Conservation (phyloP, 2,797 vertebrate genomes). For the Heterohyrax brucei region DNA sequence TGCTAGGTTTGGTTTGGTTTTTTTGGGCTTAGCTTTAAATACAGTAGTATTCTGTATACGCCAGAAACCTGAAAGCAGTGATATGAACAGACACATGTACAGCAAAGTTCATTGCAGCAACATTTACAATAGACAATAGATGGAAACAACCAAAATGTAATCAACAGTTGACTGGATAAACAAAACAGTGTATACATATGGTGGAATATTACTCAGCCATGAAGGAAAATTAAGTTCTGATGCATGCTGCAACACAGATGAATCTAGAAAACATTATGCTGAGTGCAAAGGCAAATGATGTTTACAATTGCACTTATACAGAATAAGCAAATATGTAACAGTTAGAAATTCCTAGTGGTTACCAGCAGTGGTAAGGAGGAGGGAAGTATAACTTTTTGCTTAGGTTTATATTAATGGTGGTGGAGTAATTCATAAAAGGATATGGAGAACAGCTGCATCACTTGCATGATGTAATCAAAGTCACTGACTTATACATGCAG, state of each 20-base stretch:
- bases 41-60: background rate
- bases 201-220: background rate
- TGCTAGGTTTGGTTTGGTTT: no score
- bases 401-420: background rate
- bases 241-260: background rate
- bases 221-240: no score
- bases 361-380: background rate
- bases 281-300: background rate
- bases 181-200: background rate
- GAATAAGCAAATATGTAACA: no score
- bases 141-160: no score
- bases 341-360: background rate
- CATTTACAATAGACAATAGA: no score
- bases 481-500: background rate
- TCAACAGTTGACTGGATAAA: no score
- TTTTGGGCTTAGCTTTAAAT: background rate
- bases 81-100: no score
- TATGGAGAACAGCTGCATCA: background rate
- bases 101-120: no score
- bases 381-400: background rate
- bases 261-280: background rate
- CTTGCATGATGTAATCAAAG: background rate
- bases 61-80: background rate
- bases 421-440: background rate
- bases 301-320: background rate